Evolutionary conservation across 2,797 vertebrate genomes (phyloP).

Genomic region (Cercopithecus petaurista): DNA sequence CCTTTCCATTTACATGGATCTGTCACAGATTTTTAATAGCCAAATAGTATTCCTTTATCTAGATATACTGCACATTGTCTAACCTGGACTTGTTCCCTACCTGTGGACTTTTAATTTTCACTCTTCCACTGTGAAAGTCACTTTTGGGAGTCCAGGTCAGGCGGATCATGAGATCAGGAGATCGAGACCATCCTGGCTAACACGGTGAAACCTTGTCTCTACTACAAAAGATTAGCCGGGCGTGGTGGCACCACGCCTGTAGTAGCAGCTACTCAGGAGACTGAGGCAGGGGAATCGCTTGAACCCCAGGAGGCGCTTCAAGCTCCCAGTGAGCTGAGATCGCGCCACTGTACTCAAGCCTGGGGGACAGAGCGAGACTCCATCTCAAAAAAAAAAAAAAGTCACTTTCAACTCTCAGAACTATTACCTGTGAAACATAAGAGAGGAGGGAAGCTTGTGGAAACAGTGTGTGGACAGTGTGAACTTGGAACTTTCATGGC

Average conservation of each 20-base stretch:
- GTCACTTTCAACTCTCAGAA: background rate
- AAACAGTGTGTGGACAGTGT: background rate
- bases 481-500: background rate
- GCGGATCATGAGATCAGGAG: no score
- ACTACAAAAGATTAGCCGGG: no score
- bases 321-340: no score
- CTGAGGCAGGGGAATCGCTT: no score
- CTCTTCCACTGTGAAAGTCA: background rate
- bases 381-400: background rate
- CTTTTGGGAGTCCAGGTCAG: background rate
- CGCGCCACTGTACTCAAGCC: no score
- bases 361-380: no score
- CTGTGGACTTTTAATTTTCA: background rate
- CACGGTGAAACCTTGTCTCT: no score
- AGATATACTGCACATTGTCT: background rate
- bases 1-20: background rate
- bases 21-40: background rate
- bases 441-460: background rate
- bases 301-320: no score
- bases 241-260: no score
- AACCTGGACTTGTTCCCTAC: background rate
- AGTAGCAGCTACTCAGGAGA: no score
- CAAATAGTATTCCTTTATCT: background rate
- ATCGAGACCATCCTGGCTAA: no score
- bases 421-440: background rate